A percentile compares a stretch with the other conserved stretches of the same genome.
Conservation (phyloP, 2,797 vertebrate genomes). For the Lindbergichthys nudifrons region DNA sequence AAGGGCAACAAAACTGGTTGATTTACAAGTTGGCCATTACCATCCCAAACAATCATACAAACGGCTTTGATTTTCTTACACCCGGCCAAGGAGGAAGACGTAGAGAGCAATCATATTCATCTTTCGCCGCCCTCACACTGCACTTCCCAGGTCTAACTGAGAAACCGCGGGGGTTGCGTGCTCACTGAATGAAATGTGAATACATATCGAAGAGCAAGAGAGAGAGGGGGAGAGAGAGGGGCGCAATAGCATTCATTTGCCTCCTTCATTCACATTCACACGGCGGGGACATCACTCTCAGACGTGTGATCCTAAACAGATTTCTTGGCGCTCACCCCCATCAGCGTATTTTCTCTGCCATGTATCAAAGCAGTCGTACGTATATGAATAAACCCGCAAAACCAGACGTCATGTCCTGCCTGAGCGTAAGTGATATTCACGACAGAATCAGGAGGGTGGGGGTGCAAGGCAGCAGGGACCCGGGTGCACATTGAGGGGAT, state of each 20-base stretch:
- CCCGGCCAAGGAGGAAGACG: constrained; percentile 43
- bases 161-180: constrained; percentile 72
- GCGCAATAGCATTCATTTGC: constrained; percentile 72
- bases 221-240: constrained; percentile 1
- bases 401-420: constrained; percentile 67
- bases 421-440: constrained; percentile 51
- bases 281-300: constrained; percentile 70
- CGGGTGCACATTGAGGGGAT: constrained; percentile 55
- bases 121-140: constrained; percentile 56
- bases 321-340: constrained; percentile 74
- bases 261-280: constrained; percentile 80
- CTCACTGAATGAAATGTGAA: constrained; percentile 78
- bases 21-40: constrained; percentile 76
- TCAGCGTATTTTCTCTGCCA: constrained; percentile 78
- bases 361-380: constrained; percentile 77
- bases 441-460: constrained; percentile 14
- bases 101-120: constrained; percentile 73
- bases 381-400: constrained; percentile 65
- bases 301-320: constrained; percentile 79
- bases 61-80: constrained; percentile 61
- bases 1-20: constrained; percentile 55
- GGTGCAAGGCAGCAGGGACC: constrained; percentile 44
- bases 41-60: constrained; percentile 66
- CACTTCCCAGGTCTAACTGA: constrained; percentile 70
- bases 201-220: constrained; percentile 69